Evolutionary conservation across 1,140 invertebrate species (phyloP).

Genomic region (Drosophila truncata): DNA sequence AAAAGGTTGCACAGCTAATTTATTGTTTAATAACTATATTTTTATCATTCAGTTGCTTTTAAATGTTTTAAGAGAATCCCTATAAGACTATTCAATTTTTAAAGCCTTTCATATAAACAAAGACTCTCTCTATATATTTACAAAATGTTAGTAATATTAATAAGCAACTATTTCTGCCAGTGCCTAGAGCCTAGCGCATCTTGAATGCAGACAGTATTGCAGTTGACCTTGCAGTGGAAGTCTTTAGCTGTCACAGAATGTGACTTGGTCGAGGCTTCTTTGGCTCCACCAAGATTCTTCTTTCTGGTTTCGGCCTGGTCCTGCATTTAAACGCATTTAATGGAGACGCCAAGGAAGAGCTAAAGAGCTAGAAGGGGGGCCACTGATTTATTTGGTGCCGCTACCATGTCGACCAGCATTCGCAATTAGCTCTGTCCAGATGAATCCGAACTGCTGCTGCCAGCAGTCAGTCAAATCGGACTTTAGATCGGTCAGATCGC

Average conservation of each 20-base stretch:
- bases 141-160: neutral
- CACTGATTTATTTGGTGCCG: slow-evolving; percentile 54
- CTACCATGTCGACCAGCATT: slow-evolving; percentile 60
- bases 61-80: too few relatives aligned
- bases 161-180: neutral
- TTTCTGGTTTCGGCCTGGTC: slow-evolving; percentile 21
- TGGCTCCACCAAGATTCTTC: slow-evolving; percentile 20
- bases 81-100: too few relatives aligned
- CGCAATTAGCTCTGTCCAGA: slow-evolving; percentile 64
- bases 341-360: slow-evolving; percentile 1
- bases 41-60: too few relatives aligned
- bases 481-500: slow-evolving; percentile 1
- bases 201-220: slow-evolving; percentile 23
- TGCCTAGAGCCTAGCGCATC: slow-evolving; percentile 19
- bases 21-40: too few relatives aligned
- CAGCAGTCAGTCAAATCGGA: slow-evolving; percentile 39
- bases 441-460: slow-evolving; percentile 23
- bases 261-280: slow-evolving; percentile 17
- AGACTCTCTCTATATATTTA: neutral
- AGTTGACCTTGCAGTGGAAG: slow-evolving; percentile 55
- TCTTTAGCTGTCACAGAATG: slow-evolving; percentile 45
- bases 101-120: neutral
- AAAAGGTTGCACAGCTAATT: too few relatives aligned
- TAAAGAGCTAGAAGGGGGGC: neutral
- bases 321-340: slow-evolving; percentile 53